Base-by-base conservation (phyloP, 2,113 vertebrate species). In the Brevimyrus niger region DNA sequence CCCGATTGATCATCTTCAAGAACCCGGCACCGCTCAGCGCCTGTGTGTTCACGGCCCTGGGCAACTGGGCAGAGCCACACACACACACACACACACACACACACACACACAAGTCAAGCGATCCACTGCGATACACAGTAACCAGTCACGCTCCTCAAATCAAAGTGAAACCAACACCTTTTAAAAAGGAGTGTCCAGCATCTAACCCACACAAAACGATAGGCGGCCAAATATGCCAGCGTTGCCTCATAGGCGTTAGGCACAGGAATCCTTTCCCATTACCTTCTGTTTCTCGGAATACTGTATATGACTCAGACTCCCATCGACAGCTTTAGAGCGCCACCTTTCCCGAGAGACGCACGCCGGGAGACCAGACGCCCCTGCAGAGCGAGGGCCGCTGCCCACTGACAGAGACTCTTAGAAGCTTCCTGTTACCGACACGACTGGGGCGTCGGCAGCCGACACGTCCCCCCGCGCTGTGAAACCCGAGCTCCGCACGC, bases 1-100 rank as follows among this genome's bases (percentile, higher is more conserved):
- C 98, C 93, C 96, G 97, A 95, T 96, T 98, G 93, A 99, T 98
- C 97, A 99, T 99, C 94, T 99, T 99, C 90, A 99, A 96, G 91
- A 99, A 96, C 73, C 98, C 97, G 31, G 98, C 97, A 89, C 98
- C 97, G 88, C 98, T 99, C 91, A 99, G 89, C 0, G 98, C 91
- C 92, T 99, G 97, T 6, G 98, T 99, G 91, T 96, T 95, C 35
- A 98, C 94, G 0, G 98, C 98, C 87, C 98, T 96, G 4, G 98
- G 98, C 27, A 99, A 95, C 98, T 99, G 90, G 5, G 89, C 48
- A 76, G 76, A 85, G 35, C 51, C 80, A 23, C 50, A 89, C 13
- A 50, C 84, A 87, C n/a, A n/a, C n/a, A n/a, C n/a, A n/a, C n/a
- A n/a, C n/a, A n/a, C n/a, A n/a, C n/a, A n/a, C n/a, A n/a, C n/a